Percentiles rank a stretch among this genome's conserved stretches.
Evolutionary conservation across 2,888 invertebrate species (phyloP).

Genomic region (Hypolimnas misippus): DNA sequence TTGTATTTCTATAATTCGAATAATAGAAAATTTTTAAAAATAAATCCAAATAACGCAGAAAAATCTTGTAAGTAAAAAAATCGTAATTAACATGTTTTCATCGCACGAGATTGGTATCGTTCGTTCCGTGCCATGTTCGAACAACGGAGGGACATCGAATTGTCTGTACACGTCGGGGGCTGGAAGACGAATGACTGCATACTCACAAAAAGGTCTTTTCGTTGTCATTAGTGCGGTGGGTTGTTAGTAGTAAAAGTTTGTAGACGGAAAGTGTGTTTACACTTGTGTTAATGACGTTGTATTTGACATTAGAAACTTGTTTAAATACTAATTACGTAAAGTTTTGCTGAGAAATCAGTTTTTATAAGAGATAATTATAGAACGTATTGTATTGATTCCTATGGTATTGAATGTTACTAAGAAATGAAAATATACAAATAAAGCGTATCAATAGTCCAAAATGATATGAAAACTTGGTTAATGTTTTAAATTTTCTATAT

Average conservation of each 20-base stretch:
- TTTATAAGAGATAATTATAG: too few relatives aligned
- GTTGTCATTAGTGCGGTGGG: conserved; percentile 70
- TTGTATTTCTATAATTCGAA: too few relatives aligned
- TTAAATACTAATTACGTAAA: neutral
- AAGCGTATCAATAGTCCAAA: too few relatives aligned
- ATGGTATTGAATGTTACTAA: too few relatives aligned
- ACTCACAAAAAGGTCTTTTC: conserved; percentile 72
- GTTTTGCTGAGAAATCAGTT: neutral
- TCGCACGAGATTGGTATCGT: conserved; percentile 27
- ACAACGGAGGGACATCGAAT: conserved; percentile 53
- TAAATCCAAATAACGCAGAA: too few relatives aligned
- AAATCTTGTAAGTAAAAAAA: too few relatives aligned
- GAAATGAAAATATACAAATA: too few relatives aligned
- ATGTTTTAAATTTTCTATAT: too few relatives aligned
- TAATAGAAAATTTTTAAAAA: too few relatives aligned
- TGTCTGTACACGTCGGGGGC: conserved; percentile 67
- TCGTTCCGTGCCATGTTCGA: conserved; percentile 53
- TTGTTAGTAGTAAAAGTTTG: conserved; percentile 68
- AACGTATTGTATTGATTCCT: too few relatives aligned
- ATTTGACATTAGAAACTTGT: neutral
- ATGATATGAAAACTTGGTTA: too few relatives aligned
- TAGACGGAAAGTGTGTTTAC: conserved; percentile 51
- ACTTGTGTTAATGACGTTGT: conserved; percentile 23
- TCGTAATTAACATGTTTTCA: neutral
- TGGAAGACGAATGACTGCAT: conserved; percentile 75